phyloP scores from a whole-genome alignment of 64 coral and sea anemone genomes.

The Platygyra sinensis region DNA sequence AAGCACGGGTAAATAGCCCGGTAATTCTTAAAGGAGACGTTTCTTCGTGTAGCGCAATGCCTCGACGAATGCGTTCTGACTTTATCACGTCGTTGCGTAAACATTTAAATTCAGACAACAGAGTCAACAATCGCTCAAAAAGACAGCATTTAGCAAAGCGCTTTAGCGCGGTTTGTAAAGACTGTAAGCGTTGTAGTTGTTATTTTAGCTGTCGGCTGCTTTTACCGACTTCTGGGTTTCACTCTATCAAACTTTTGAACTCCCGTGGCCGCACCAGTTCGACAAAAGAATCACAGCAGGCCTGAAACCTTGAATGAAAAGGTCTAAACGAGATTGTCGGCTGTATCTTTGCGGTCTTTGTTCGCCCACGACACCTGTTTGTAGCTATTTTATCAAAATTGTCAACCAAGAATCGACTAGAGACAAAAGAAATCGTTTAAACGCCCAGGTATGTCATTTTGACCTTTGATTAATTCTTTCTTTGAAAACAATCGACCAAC shows the following conservation, averaged over 20 bases:
- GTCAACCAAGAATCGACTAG: slow-evolving; percentile 27
- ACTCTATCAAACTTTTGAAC: slow-evolving; percentile 1
- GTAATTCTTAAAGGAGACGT: neutral
- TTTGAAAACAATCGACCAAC: slow-evolving; percentile 16
- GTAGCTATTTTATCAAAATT: slow-evolving; percentile 2
- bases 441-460: slow-evolving; percentile 2
- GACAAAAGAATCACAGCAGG: slow-evolving; percentile 23
- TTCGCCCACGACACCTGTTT: slow-evolving; percentile 25
- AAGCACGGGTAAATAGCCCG: neutral
- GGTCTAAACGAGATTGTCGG: slow-evolving; percentile 32
- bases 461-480: slow-evolving; percentile 30
- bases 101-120: slow-evolving; percentile 34
- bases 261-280: neutral
- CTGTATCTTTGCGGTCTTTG: slow-evolving; percentile 2
- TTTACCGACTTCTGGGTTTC: neutral
- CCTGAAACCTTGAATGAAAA: slow-evolving; percentile 15
- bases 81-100: slow-evolving; percentile 21
- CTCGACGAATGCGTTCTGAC: neutral
- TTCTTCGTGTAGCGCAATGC: neutral
- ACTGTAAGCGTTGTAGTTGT: neutral
- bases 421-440: slow-evolving; percentile 29
- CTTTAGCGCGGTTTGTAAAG: slow-evolving; percentile 19
- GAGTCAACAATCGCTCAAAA: slow-evolving; percentile 17
- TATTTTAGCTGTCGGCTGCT: slow-evolving; percentile 41
- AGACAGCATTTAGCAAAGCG: slow-evolving; percentile 51